A percentile compares a stretch with the other conserved stretches of the same genome.
Conservation (phyloP, 2,888 invertebrate species). For the Apodemia mormo region DNA sequence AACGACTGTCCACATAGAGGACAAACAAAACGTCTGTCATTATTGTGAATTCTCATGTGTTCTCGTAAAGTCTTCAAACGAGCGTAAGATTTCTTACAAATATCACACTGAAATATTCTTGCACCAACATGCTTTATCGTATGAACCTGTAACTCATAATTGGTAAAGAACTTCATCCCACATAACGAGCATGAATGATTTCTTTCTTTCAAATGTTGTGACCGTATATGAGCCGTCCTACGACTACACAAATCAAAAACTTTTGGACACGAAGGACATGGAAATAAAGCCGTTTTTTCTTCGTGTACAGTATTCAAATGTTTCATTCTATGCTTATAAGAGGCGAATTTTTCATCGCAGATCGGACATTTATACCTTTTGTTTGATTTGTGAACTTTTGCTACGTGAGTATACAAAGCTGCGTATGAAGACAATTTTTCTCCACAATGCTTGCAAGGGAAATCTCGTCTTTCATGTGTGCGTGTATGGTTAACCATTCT, state of each 20-base stretch:
- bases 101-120: constrained; percentile 78
- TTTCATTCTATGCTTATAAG: constrained; percentile 67
- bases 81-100: constrained; percentile 76
- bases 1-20: constrained; percentile 68
- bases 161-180: constrained; percentile 78
- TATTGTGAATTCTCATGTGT: constrained; percentile 73
- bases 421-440: constrained; percentile 61
- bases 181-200: constrained; percentile 77
- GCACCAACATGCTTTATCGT: constrained; percentile 78
- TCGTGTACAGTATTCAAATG: constrained; percentile 66
- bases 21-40: constrained; percentile 68
- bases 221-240: constrained; percentile 66
- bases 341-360: constrained; percentile 70
- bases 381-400: constrained; percentile 63
- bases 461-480: constrained; percentile 64
- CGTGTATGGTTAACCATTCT: constrained; percentile 68
- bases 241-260: constrained; percentile 71
- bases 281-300: constrained; percentile 65
- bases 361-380: constrained; percentile 74
- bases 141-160: constrained; percentile 79
- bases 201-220: constrained; percentile 69
- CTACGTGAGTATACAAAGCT: constrained; percentile 61
- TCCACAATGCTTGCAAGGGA: constrained; percentile 66
- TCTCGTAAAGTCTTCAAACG: constrained; percentile 70
- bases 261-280: constrained; percentile 67